Percentiles rank a stretch among this genome's conserved stretches.
Conservation (phyloP, 2,888 invertebrate species). For the Phengaris arion region DNA sequence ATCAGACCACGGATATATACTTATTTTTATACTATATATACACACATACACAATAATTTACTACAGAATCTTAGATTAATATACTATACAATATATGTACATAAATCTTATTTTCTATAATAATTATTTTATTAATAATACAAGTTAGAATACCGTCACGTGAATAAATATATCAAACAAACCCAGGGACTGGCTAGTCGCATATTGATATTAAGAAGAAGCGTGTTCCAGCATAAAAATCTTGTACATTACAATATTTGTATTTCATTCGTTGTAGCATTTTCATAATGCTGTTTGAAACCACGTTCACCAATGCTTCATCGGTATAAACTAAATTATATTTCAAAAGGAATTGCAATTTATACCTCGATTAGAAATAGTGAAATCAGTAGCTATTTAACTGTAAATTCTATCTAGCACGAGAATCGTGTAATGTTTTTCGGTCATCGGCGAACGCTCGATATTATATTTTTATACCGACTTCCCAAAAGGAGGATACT, state of each 20-base stretch:
- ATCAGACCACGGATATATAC: no score
- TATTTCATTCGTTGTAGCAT: conserved; percentile 67
- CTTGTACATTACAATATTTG: conserved; percentile 68
- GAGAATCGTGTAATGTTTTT: neutral
- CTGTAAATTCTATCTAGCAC: neutral
- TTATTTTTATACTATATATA: no score
- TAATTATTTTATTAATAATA: no score
- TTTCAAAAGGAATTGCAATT: conserved; percentile 4
- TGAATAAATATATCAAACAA: no score
- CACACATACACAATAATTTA: no score
- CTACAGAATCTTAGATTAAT: no score
- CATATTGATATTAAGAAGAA: conserved; percentile 48
- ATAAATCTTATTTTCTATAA: no score
- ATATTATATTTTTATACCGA: no score
- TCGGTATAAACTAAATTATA: conserved; percentile 38
- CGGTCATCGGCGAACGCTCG: neutral
- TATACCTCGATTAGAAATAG: conserved; percentile 11
- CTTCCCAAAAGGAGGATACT: no score
- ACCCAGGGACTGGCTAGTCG: neutral
- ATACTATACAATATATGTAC: no score
- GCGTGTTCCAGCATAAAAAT: conserved; percentile 68
- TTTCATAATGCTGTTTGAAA: conserved; percentile 50
- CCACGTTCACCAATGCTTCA: conserved; percentile 53
- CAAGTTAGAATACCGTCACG: no score
- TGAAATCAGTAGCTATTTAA: neutral